These are phyloP conservation scores for Argyra leucocephala DNA, from an alignment of 2,888 invertebrate genomes.

Conservation along the genomic window DNA sequence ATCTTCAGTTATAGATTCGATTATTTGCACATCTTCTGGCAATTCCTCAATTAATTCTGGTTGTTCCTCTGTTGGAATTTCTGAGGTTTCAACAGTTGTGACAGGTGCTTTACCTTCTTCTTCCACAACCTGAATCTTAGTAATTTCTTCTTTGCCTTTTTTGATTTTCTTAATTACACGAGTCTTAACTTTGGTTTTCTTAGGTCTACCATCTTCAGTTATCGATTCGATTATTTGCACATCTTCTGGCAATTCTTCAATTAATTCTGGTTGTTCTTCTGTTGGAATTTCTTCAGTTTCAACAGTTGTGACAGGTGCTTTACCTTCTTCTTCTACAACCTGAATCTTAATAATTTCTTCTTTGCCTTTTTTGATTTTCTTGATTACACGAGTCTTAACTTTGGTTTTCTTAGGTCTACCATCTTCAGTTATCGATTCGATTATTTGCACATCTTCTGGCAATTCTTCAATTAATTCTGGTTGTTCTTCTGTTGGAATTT, in stretches of 20 bases:
- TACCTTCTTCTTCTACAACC: slow-evolving; percentile 34
- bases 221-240: slow-evolving; percentile 28
- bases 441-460: slow-evolving; percentile 30
- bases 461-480: slow-evolving; percentile 24
- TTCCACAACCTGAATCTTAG: slow-evolving; percentile 38
- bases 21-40: slow-evolving; percentile 15
- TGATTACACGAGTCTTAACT: slow-evolving; percentile 37
- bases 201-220: slow-evolving; percentile 25
- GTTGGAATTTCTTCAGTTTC: slow-evolving; percentile 23
- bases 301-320: slow-evolving; percentile 35
- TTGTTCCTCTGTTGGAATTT: slow-evolving; percentile 25
- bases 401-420: slow-evolving; percentile 26
- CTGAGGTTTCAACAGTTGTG: slow-evolving; percentile 34
- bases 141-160: slow-evolving; percentile 38
- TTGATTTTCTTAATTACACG: slow-evolving; percentile 35
- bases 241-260: slow-evolving; percentile 31
- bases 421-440: slow-evolving; percentile 35
- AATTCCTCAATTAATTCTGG: slow-evolving; percentile 29
- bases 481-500: slow-evolving; percentile 28
- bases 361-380: slow-evolving; percentile 35
- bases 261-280: slow-evolving; percentile 21
- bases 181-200: slow-evolving; percentile 33
- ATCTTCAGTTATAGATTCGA: slow-evolving; percentile 20
- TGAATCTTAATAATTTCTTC: slow-evolving; percentile 35
- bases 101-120: slow-evolving; percentile 39